Evolutionary conservation across 92 coral and sea anemone genomes (phyloP).

Genomic region (Metridium senile): DNA sequence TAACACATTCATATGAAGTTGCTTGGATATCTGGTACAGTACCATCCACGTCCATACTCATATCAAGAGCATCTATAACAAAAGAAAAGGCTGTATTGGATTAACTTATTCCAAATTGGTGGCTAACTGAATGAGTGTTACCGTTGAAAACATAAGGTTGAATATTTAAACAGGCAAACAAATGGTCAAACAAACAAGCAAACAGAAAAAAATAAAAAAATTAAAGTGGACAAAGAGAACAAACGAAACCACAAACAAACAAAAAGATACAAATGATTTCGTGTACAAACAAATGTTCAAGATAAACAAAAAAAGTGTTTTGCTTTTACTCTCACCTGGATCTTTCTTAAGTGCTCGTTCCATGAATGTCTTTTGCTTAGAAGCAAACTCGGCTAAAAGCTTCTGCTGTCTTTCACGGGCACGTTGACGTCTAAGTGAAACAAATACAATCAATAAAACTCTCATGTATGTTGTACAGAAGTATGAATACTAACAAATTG

Average conservation of each 20-base stretch:
- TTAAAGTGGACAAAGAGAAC: background rate
- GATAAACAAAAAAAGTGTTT: background rate
- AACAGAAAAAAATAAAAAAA: background rate
- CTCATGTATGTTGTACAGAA: too few relatives aligned
- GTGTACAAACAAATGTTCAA: too few relatives aligned
- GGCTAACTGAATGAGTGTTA: too few relatives aligned
- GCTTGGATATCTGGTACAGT: conserved; percentile 7
- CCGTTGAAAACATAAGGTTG: too few relatives aligned
- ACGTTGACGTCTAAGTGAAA: conserved; percentile 76
- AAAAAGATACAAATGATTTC: background rate
- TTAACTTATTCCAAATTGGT: too few relatives aligned
- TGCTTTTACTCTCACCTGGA: conserved; percentile 41
- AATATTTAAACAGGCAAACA: too few relatives aligned
- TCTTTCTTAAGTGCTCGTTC: conserved; percentile 65
- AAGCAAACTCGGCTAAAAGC: conserved; percentile 86
- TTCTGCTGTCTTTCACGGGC: conserved; percentile 94
- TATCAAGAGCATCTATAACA: conserved; percentile 51
- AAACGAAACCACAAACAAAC: background rate
- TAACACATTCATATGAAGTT: conserved; percentile 81
- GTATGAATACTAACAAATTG: too few relatives aligned
- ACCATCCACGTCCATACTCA: conserved; percentile 59
- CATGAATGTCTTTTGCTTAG: conserved; percentile 84
- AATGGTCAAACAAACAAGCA: background rate
- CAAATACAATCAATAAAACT: too few relatives aligned
- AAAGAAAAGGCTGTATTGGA: too few relatives aligned